A percentile compares a stretch with the other conserved stretches of the same genome.
Conservation (phyloP, 1,140 invertebrate genomes). For the Marisa cornuarietis region DNA sequence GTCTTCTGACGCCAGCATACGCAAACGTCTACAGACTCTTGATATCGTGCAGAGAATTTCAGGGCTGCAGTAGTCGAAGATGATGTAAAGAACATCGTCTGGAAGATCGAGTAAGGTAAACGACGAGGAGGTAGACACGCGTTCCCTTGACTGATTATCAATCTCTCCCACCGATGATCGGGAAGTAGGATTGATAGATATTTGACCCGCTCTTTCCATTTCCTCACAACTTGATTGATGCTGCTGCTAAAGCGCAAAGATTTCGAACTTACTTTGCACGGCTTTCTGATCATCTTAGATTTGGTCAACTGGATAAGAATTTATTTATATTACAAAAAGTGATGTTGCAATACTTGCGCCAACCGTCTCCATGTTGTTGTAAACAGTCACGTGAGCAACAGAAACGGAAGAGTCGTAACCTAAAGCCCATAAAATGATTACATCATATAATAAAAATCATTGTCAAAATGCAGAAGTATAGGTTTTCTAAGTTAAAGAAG, state of each 20-base stretch:
- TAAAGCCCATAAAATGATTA: no score
- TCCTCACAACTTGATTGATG: background rate
- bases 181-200: no score
- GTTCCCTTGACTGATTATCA: background rate
- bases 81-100: constrained; percentile 49
- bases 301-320: constrained; percentile 1
- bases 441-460: no score
- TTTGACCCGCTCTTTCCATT: constrained; percentile 18
- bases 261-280: background rate
- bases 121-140: background rate
- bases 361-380: constrained; percentile 16
- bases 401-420: no score
- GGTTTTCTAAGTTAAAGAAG: no score
- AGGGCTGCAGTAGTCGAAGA: constrained; percentile 44
- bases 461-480: no score
- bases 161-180: background rate
- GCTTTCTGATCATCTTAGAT: constrained; percentile 12
- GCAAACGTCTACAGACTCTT: constrained; percentile 39
- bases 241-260: background rate
- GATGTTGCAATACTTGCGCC: constrained; percentile 17
- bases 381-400: no score
- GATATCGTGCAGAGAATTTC: constrained; percentile 39
- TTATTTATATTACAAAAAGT: constrained; percentile 13
- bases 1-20: constrained; percentile 38
- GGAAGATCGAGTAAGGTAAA: constrained; percentile 35